Evolutionary conservation across 2,113 vertebrate genomes (phyloP).

Genomic region (Diadophis punctatus): DNA sequence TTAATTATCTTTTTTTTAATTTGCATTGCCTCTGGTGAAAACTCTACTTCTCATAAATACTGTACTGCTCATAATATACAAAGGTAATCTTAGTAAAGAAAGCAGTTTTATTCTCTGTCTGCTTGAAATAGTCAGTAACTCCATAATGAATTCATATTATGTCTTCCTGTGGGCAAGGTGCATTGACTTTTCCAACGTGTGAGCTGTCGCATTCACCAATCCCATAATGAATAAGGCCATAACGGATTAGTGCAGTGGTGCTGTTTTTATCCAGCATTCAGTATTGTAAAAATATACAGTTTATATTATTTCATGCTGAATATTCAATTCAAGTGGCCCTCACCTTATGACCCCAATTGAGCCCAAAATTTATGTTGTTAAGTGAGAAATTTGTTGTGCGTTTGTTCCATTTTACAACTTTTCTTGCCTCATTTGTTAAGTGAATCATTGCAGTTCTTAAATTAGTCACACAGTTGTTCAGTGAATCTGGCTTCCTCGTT

Average conservation of each 20-base stretch:
- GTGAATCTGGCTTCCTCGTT: too few species aligned
- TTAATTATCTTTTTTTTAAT: background rate
- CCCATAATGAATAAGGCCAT: background rate
- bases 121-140: background rate
- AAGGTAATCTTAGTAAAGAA: background rate
- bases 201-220: background rate
- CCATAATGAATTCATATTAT: background rate
- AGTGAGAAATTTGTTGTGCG: too few species aligned
- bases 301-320: background rate
- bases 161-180: background rate
- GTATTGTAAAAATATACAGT: background rate
- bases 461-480: too few species aligned
- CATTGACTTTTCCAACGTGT: background rate
- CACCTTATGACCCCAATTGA: too few species aligned
- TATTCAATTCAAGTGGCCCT: too few species aligned
- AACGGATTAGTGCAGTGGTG: too few species aligned
- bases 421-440: too few species aligned
- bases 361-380: too few species aligned
- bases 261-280: too few species aligned
- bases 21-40: background rate
- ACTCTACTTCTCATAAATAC: background rate
- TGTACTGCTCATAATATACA: background rate
- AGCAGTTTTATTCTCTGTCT: background rate
- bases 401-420: too few species aligned
- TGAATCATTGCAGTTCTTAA: too few species aligned